A percentile compares a stretch with the other conserved stretches of the same genome.
Conservation (phyloP, 2,113 vertebrate genomes). For the Sialia sialis region DNA sequence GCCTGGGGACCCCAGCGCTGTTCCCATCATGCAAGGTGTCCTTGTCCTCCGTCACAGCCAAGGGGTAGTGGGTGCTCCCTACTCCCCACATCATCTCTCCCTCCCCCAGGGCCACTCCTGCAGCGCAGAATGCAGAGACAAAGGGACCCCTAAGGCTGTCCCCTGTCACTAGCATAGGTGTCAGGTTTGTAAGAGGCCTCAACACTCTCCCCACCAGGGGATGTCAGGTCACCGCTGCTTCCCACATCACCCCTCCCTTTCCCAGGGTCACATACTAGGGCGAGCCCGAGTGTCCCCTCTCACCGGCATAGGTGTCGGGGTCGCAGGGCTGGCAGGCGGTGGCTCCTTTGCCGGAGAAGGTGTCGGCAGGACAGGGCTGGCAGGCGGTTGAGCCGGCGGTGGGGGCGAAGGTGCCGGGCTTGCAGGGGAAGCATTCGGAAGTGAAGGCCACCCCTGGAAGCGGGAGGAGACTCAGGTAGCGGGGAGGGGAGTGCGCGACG, state of each 20-base stretch:
- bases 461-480: neutral
- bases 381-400: conserved; percentile 82
- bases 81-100: neutral
- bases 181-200: neutral
- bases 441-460: conserved; percentile 88
- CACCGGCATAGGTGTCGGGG: conserved; percentile 81
- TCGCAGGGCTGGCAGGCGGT: conserved; percentile 85
- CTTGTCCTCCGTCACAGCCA: neutral
- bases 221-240: neutral
- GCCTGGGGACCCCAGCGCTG: neutral
- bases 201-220: neutral
- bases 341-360: conserved; percentile 86
- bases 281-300: neutral
- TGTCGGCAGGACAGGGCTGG: conserved; percentile 77
- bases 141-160: neutral
- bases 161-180: neutral
- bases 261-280: neutral
- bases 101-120: neutral
- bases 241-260: neutral
- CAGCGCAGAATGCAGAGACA: neutral
- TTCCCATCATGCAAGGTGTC: neutral
- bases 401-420: conserved; percentile 83
- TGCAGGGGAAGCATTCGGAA: conserved; percentile 95
- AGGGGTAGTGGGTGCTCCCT: neutral
- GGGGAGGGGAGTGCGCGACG: accelerated